Evolutionary conservation across 2,888 invertebrate species (phyloP), one percentile per base, ranked within the genome.

Genomic region (Archaeoteleia sp.): DNA sequence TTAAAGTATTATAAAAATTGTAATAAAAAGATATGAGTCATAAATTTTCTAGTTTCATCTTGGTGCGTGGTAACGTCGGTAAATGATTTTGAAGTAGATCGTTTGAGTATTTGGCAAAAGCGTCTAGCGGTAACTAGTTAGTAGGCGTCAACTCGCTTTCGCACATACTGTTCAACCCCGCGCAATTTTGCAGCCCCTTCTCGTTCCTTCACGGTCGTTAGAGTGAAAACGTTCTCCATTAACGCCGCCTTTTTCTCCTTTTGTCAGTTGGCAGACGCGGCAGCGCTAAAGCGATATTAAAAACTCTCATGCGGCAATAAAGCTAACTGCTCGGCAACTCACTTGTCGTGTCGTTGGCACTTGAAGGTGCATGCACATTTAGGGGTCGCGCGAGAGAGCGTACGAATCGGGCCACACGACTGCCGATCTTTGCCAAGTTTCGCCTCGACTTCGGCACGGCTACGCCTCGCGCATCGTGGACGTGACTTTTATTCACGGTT

Each of bases 211-310:
- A 72, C 72, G 79, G 75, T 82, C 80, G 81, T 82, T 80, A 81
- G 81, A 82, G 79, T 78, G 78, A 78, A 82, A 82, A 82, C 78
- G 80, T 78, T 81, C 80, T 81, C 78, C 82, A 82, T 82, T 82
- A 82, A 77, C 82, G 79, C 82, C 79, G 78, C 71, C 70, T 70
- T 73, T 71, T 74, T 71, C 75, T 79, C 74, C 76, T 79, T 80
- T 80, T 78, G 82, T 81, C 80, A 81, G 81, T 74, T 78, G 79
- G 80, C 77, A 81, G 79, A 78, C 79, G 81, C 66, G 76, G 73
- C 73, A 75, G 76, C 75, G 76, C 76, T 76, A 81, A 80, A 81
- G 78, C 78, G 80, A 82, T 81, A 82, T 82, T 82, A 82, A 82
- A 81, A 82, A 82, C 80, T 80, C 76, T 48, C 74, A 76, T 71